Evolutionary conservation across 2,113 vertebrate genomes (phyloP).

Genomic region (Ptilonorhynchus violaceus): DNA sequence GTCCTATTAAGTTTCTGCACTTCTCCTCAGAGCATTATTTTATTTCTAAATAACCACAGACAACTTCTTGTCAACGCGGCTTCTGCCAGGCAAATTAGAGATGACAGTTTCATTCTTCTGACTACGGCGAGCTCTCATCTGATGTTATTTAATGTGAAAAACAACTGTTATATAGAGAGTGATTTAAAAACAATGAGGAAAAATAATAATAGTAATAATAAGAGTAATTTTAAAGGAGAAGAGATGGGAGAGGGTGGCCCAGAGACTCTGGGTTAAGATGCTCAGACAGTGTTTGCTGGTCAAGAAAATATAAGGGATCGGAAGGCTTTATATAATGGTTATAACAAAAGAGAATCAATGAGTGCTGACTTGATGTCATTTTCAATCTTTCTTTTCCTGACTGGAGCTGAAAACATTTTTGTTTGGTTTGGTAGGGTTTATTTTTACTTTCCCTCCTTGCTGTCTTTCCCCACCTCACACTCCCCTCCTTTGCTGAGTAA

Average conservation of each 20-base stretch:
- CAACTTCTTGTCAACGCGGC: conserved; percentile 10
- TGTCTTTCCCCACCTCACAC: not conserved
- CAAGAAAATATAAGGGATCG: not conserved
- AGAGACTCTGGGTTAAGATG: not conserved
- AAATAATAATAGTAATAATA: not conserved
- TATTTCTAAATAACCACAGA: conserved; percentile 75
- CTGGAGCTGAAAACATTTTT: conserved; percentile 23
- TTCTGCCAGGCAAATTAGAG: conserved; percentile 62
- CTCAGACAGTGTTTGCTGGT: not conserved
- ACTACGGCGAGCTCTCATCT: conserved; percentile 35
- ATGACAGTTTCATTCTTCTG: conserved; percentile 69
- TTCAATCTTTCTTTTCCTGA: conserved; percentile 28
- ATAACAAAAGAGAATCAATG: conserved; percentile 23
- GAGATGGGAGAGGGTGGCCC: not conserved
- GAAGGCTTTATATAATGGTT: not conserved
- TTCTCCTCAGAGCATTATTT: conserved; percentile 77
- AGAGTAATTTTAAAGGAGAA: not conserved
- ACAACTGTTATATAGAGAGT: conserved; percentile 27
- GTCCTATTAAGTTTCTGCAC: conserved; percentile 78
- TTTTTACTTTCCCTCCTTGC: not conserved
- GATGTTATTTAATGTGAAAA: conserved; percentile 57
- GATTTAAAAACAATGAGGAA: conserved; percentile 39
- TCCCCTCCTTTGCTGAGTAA: not conserved
- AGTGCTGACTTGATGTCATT: conserved; percentile 47
- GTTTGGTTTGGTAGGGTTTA: not conserved